Percentiles rank a stretch among this genome's conserved stretches.
These are phyloP conservation scores for Rhagophthalmus giganteus DNA, from an alignment of 2,888 invertebrate genomes.

Conservation along the genomic window DNA sequence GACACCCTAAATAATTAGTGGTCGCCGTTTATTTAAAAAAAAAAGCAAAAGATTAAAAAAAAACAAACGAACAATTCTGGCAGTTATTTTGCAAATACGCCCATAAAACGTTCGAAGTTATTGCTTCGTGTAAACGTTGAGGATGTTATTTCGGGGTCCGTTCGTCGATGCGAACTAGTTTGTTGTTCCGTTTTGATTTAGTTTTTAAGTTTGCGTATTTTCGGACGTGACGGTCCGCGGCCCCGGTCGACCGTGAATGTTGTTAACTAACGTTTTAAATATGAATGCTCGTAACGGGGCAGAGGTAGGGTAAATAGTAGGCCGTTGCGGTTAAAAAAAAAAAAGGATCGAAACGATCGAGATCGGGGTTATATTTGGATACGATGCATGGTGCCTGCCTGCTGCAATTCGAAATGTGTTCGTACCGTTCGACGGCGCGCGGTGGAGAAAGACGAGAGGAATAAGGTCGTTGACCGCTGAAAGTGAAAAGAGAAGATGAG, in stretches of 20 bases:
- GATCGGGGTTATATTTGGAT: constrained; percentile 38
- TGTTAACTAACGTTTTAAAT: too few relatives aligned
- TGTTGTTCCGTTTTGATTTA: too few relatives aligned
- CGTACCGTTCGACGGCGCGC: constrained; percentile 26
- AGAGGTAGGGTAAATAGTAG: constrained; percentile 1
- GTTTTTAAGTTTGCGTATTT: too few relatives aligned
- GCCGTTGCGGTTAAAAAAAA: constrained; percentile 3
- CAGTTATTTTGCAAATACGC: constrained; percentile 13
- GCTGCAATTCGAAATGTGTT: constrained; percentile 33
- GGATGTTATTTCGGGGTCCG: constrained; percentile 4
- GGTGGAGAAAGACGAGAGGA: constrained; percentile 32
- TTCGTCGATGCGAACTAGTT: too few relatives aligned
- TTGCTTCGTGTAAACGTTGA: constrained; percentile 15
- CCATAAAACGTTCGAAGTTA: constrained; percentile 13
- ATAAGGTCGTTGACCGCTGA: constrained; percentile 41
- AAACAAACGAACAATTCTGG: too few relatives aligned
- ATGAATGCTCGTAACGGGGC: too few relatives aligned
- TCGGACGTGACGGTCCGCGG: too few relatives aligned
- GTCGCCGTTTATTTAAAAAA: constrained; percentile 3
- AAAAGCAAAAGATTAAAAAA: too few relatives aligned
- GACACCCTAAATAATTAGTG: too few relatives aligned
- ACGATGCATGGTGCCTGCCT: constrained; percentile 34
- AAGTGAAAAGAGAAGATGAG: constrained; percentile 45
- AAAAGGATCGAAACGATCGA: constrained; percentile 7
- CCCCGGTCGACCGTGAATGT: too few relatives aligned